These are phyloP conservation scores for Pteropus alecto DNA, from an alignment of 2,113 vertebrate genomes.

Conservation along the genomic window DNA sequence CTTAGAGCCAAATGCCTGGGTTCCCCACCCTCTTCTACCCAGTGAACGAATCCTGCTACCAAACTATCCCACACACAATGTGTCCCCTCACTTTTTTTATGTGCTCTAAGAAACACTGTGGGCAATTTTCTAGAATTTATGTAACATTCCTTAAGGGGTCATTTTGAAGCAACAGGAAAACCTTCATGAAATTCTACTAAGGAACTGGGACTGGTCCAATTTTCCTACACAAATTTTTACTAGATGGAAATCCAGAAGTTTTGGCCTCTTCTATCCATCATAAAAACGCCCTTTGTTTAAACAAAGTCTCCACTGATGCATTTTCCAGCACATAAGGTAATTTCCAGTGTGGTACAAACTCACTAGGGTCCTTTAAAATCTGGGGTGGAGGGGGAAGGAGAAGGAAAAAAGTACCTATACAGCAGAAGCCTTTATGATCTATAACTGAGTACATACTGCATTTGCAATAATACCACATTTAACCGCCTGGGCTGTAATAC, in stretches of 20 bases:
- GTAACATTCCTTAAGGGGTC: slow-evolving; percentile 66
- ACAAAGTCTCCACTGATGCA: slow-evolving; percentile 75
- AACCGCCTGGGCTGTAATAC: slow-evolving; percentile 38
- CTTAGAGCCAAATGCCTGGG: neutral
- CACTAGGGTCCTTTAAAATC: slow-evolving; percentile 64
- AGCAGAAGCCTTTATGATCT: slow-evolving; percentile 59
- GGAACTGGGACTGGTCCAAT: slow-evolving; percentile 71
- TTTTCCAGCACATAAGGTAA: slow-evolving; percentile 71
- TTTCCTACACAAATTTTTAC: slow-evolving; percentile 62
- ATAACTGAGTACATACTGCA: slow-evolving; percentile 31
- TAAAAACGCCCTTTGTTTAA: slow-evolving; percentile 80
- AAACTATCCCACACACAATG: slow-evolving; percentile 28
- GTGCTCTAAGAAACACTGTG: slow-evolving; percentile 45
- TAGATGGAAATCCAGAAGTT: slow-evolving; percentile 70
- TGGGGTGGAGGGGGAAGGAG: neutral
- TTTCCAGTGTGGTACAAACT: slow-evolving; percentile 57
- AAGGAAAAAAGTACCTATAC: slow-evolving; percentile 37
- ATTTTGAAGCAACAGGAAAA: slow-evolving; percentile 66
- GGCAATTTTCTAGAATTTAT: slow-evolving; percentile 67
- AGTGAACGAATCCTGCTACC: neutral
- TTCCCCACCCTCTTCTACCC: neutral
- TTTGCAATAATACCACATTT: neutral
- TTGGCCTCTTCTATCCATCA: slow-evolving; percentile 80
- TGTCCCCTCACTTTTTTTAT: neutral
- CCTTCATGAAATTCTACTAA: slow-evolving; percentile 70